Conservation (phyloP, 92 coral and sea anemone genomes). For the Umimayanthus chanpuru region DNA sequence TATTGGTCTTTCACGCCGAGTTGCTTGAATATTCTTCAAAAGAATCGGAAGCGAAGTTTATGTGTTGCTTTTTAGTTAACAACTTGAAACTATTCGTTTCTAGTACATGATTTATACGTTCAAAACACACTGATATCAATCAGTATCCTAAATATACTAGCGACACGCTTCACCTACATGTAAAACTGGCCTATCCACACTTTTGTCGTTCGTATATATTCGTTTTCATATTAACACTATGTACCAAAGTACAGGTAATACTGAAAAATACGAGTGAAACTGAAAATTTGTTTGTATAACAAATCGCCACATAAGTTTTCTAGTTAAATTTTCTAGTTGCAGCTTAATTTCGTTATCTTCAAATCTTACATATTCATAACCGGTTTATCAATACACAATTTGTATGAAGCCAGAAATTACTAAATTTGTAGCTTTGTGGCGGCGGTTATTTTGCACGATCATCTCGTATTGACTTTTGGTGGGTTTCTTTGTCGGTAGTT, state of each 20-base stretch:
- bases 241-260: neutral
- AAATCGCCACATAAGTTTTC: neutral
- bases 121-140: slow-evolving; percentile 31
- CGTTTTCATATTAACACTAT: neutral
- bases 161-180: slow-evolving; percentile 24
- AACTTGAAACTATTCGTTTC: slow-evolving; percentile 24
- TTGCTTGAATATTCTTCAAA: slow-evolving; percentile 19
- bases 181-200: neutral
- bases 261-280: neutral
- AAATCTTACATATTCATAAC: slow-evolving; percentile 43
- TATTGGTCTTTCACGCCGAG: slow-evolving; percentile 17
- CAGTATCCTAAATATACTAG: neutral
- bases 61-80: slow-evolving; percentile 37
- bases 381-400: slow-evolving; percentile 36
- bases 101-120: slow-evolving; percentile 24
- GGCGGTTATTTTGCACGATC: slow-evolving; percentile 40
- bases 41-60: slow-evolving; percentile 39
- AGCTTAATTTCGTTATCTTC: slow-evolving; percentile 21
- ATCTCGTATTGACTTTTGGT: slow-evolving; percentile 33
- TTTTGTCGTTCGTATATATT: neutral
- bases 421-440: slow-evolving; percentile 47
- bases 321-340: neutral
- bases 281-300: slow-evolving; percentile 2
- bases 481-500: slow-evolving; percentile 43
- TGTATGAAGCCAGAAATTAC: slow-evolving; percentile 39